phyloP scores from a whole-genome alignment of 2,113 vertebrate species.

The Leucopternis melanops region DNA sequence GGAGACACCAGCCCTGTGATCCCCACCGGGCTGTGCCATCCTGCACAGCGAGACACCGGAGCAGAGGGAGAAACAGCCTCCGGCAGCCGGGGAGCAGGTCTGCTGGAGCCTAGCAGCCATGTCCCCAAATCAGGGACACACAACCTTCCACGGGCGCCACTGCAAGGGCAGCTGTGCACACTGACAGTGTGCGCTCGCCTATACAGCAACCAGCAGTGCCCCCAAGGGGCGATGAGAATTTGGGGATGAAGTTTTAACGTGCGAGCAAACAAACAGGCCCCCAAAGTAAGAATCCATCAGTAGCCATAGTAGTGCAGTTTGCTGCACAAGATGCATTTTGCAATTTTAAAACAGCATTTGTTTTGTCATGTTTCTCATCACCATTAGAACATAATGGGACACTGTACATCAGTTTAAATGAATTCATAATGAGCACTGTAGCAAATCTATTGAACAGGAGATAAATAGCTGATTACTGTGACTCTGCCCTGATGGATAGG shows the following conservation, averaged over 20 bases:
- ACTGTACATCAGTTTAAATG: background rate
- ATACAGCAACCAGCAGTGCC: too few species aligned
- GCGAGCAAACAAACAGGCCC: background rate
- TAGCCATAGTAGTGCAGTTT: background rate
- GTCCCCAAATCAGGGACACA: background rate
- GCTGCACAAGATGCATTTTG: background rate
- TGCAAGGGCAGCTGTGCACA: background rate
- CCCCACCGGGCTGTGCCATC: fast-evolving
- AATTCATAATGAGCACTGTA: background rate
- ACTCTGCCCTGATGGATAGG: background rate
- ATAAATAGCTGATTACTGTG: background rate
- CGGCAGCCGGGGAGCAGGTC: background rate
- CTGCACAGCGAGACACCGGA: fast-evolving
- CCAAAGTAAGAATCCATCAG: background rate
- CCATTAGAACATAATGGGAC: background rate
- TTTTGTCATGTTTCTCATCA: background rate
- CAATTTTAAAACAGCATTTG: background rate
- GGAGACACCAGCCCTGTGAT: background rate
- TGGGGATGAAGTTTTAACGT: background rate
- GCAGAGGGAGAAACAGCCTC: background rate
- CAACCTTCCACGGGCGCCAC: fast-evolving
- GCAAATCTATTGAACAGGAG: background rate
- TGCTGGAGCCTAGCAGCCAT: background rate
- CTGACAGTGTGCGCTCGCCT: background rate
- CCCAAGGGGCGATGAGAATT: fast-evolving